Conservation (phyloP, 2,888 invertebrate species). For the Macrophya annulata region DNA sequence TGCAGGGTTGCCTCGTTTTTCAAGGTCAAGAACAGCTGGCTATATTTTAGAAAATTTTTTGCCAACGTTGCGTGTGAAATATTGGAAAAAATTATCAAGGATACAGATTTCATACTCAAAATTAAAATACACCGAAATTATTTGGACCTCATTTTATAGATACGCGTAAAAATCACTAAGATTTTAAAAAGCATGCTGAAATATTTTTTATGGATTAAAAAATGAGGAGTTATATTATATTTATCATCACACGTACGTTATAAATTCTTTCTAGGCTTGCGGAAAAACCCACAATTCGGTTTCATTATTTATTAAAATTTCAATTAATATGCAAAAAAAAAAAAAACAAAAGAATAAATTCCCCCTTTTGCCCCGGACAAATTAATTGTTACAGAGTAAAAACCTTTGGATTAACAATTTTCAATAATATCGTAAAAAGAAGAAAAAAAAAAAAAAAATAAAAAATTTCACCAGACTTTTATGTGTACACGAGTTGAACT, state of each 20-base stretch:
- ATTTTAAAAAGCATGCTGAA: not conserved
- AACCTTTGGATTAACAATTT: slow-evolving; percentile 5
- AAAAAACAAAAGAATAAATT: no score
- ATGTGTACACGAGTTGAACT: not conserved
- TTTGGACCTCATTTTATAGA: not conserved
- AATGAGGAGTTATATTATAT: not conserved
- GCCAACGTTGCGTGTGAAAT: not conserved
- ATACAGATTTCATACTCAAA: not conserved
- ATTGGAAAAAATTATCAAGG: not conserved
- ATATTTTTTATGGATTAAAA: not conserved
- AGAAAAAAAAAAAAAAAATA: no score
- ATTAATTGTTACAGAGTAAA: not conserved
- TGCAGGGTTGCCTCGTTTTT: slow-evolving; percentile 23
- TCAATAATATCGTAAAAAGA: not conserved
- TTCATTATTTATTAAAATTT: slow-evolving; percentile 45
- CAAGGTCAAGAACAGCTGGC: not conserved
- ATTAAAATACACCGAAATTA: no score
- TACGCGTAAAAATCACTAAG: not conserved
- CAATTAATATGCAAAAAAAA: slow-evolving; percentile 24
- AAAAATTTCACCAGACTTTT: not conserved
- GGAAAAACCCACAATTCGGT: slow-evolving; percentile 4
- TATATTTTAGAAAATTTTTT: not conserved
- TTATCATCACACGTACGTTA: not conserved
- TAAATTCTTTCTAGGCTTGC: not conserved
- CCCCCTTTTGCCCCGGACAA: no score